phyloP scores from a whole-genome alignment of 2,113 vertebrate species.

The Etia nguti region DNA sequence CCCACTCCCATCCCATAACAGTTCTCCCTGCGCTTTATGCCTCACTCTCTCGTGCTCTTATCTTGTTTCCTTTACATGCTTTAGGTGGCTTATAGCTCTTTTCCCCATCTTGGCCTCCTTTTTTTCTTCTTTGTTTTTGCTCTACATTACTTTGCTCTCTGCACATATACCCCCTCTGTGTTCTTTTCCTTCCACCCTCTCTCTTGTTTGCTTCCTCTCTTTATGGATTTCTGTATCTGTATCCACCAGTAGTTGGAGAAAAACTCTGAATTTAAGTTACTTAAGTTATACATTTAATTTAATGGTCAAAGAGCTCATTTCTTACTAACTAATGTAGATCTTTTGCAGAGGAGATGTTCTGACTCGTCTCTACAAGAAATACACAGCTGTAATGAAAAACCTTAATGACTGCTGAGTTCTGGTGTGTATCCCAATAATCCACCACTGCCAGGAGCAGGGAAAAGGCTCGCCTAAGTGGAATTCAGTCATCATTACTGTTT shows the following conservation, averaged over 20 bases:
- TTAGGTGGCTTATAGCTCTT: constrained; percentile 16
- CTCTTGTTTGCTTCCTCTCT: neutral
- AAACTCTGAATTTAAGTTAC: neutral
- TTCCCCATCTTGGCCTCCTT: neutral
- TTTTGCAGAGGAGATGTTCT: neutral
- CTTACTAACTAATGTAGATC: neutral
- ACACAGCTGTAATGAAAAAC: neutral
- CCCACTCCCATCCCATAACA: neutral
- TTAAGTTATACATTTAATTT: neutral
- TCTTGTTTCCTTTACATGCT: constrained; percentile 19
- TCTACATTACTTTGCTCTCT: constrained; percentile 8
- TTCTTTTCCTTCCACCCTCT: neutral
- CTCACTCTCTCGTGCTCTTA: constrained; percentile 7
- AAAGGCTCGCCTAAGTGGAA: neutral
- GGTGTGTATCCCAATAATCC: neutral
- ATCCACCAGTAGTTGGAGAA: neutral
- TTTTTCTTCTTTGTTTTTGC: neutral
- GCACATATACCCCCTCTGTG: neutral
- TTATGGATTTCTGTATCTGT: neutral
- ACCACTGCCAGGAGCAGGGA: neutral
- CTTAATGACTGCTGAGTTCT: neutral
- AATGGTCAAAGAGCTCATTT: neutral
- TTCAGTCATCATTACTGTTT: neutral
- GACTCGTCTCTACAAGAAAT: neutral
- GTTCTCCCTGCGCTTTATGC: constrained; percentile 13